Evolutionary conservation across 1,140 invertebrate species (phyloP), one percentile per base, ranked within the genome.

Genomic region (Delia radicum): DNA sequence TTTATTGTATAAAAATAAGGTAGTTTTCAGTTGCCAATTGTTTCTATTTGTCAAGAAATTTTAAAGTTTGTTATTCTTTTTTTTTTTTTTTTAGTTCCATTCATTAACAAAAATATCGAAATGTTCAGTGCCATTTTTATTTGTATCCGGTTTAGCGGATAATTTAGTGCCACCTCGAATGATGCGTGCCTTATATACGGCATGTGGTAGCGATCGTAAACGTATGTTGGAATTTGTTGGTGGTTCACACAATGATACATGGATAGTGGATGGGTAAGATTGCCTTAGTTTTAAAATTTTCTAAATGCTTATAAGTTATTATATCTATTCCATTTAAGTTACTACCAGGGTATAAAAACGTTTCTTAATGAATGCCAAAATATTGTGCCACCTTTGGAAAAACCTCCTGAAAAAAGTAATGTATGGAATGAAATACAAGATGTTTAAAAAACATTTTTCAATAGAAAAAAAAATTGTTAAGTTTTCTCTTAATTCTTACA

Each of bases 161-260:
- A 90, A 91, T 27, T 87, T 98, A 69, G 95, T 98, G 33, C 96
- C 96, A 55, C 89, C 89, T 37, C 79, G 87, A 63, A 98, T 98
- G 96, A 96, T 96, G 91, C 87, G 90, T 76, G 89, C 92, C 74
- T 88, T 98, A 74, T 93, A 93, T 80, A 87, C 89, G 61, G 87
- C 89, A 65, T 95, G 94, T 80, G 89, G 88, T 62, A 93, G 93
- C 78, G 81, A 89, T 3, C 87, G 88, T 75, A 96, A 96, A 87
- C 90, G 92, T 77, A 83, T 96, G 33, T 83, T 93, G 15, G 89
- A 91, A 79, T 89, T 96, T 85, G 89, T 89, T 24, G 90, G 91
- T 18, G 94, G 94, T 0, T 93, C 93, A 0, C 96, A 97, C 82
- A 96, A 97, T 81, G 94, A 96, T 84, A 97, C 95, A 0, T 97